These are phyloP conservation scores for Drosophila vallismaia DNA, from an alignment of 2,888 invertebrate genomes.

Conservation along the genomic window DNA sequence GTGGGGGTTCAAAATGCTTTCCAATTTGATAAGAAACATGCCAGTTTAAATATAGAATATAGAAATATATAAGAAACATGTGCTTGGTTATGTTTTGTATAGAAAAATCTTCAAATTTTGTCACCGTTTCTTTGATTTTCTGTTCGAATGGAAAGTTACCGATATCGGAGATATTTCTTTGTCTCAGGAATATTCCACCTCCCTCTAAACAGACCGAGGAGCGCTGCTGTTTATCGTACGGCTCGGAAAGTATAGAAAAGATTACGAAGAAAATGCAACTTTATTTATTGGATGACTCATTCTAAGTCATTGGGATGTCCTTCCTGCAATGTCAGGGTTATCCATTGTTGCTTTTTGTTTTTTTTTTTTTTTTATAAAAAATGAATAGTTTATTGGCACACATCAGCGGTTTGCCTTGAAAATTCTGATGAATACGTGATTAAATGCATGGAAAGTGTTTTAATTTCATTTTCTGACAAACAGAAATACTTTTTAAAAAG, in stretches of 20 bases:
- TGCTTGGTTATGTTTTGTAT: slow-evolving; percentile 11
- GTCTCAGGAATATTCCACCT: neutral
- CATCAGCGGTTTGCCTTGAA: slow-evolving; percentile 4
- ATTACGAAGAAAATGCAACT: neutral
- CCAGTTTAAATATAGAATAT: slow-evolving; percentile 29
- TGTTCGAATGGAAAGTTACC: slow-evolving; percentile 7
- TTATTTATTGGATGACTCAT: neutral
- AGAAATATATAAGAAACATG: slow-evolving; percentile 15
- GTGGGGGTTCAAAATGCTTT: slow-evolving; percentile 36
- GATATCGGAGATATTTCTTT: neutral
- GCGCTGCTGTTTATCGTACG: too few species aligned
- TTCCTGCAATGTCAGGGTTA: slow-evolving; percentile 17
- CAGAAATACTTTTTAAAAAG: neutral
- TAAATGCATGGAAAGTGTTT: slow-evolving; percentile 29
- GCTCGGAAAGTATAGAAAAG: too few species aligned
- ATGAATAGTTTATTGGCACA: slow-evolving; percentile 5
- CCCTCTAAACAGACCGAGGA: too few species aligned
- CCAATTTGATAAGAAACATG: slow-evolving; percentile 34
- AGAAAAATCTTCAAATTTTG: slow-evolving; percentile 1
- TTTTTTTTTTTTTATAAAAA: neutral
- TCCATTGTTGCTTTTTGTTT: slow-evolving; percentile 7
- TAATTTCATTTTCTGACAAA: slow-evolving; percentile 4
- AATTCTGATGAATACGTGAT: slow-evolving; percentile 35
- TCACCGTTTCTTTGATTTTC: slow-evolving; percentile 1
- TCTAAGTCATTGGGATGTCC: slow-evolving; percentile 15